These are phyloP conservation scores for Plebejus melissa DNA, from an alignment of 2,888 invertebrate genomes.

Conservation along the genomic window DNA sequence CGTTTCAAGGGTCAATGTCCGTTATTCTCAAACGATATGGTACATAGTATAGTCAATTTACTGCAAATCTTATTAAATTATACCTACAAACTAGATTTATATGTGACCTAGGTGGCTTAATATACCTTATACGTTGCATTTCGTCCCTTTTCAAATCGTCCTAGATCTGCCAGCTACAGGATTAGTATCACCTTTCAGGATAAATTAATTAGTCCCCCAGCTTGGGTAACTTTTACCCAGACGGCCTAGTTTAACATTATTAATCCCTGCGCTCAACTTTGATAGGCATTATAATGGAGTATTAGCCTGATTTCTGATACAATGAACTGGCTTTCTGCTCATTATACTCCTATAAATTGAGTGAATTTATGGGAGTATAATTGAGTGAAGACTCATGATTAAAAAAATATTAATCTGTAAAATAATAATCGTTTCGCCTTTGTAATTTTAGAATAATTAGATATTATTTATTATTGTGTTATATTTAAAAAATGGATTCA, in stretches of 20 bases:
- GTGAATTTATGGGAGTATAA: not conserved
- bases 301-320: not conserved
- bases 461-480: too few relatives aligned
- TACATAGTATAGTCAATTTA: too few relatives aligned
- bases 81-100: too few relatives aligned
- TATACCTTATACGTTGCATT: not conserved
- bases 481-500: too few relatives aligned
- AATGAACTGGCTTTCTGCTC: not conserved
- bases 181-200: conserved; percentile 13
- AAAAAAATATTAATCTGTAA: too few relatives aligned
- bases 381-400: too few relatives aligned
- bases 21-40: too few relatives aligned
- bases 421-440: too few relatives aligned
- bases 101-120: not conserved
- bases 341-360: not conserved
- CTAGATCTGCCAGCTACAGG: not conserved
- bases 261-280: conserved; percentile 14
- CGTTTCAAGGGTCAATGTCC: too few relatives aligned
- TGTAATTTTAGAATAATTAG: too few relatives aligned
- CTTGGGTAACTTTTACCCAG: conserved; percentile 7
- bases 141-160: not conserved
- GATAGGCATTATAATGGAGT: conserved; percentile 1
- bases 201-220: not conserved
- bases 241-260: conserved; percentile 10
- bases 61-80: too few relatives aligned